A percentile compares a stretch with the other conserved stretches of the same genome.
Conservation (phyloP, 2,797 vertebrate genomes). For the Pristis pectinata region DNA sequence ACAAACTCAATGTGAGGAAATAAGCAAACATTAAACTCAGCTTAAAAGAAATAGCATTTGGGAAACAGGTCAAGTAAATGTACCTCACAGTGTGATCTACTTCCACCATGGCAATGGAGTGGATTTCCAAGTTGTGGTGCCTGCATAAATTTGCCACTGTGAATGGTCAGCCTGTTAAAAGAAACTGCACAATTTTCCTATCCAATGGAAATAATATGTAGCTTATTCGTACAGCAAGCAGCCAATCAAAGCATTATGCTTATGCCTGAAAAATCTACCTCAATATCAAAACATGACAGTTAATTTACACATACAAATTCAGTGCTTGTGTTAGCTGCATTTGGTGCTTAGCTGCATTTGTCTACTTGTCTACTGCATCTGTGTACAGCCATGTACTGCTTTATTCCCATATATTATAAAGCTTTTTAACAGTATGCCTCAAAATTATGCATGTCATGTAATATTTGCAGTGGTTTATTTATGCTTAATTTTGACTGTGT, state of each 20-base stretch:
- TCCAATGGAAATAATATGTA: not conserved
- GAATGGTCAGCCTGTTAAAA: not conserved
- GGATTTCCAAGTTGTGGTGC: not conserved
- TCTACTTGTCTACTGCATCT: not conserved
- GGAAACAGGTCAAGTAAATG: not conserved
- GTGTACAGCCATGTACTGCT: not conserved
- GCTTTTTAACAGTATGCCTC: not conserved
- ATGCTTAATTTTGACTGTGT: not conserved
- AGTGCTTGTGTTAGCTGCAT: not conserved
- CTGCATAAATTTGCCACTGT: not conserved
- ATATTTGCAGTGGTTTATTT: not conserved
- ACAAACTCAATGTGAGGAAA: not conserved
- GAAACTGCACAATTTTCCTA: not conserved
- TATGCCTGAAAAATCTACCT: not conserved
- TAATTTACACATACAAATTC: not conserved
- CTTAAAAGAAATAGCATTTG: not conserved
- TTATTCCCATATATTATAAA: not conserved
- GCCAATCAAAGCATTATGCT: not conserved
- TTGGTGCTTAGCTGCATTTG: not conserved
- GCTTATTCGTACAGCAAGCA: not conserved
- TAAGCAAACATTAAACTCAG: not conserved
- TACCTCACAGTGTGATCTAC: not conserved
- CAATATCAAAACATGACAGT: not conserved
- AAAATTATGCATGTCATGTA: not conserved
- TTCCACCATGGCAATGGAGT: not conserved